phyloP scores from a whole-genome alignment of 2,797 vertebrate species.

The Triplophysa bombifrons region DNA sequence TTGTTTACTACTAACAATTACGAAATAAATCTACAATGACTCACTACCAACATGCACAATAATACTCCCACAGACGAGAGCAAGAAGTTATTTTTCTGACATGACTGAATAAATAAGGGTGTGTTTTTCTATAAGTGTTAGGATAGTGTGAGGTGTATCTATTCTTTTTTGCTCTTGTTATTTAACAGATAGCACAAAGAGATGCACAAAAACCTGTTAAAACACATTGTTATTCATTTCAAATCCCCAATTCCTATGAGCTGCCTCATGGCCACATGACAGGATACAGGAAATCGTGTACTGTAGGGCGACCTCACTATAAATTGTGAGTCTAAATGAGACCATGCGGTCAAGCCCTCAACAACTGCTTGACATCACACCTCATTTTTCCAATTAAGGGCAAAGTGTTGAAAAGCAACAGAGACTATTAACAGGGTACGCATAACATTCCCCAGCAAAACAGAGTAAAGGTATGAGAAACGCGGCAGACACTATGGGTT shows the following conservation, averaged over 20 bases:
- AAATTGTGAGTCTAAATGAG: conserved; percentile 50
- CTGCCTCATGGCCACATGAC: conserved; percentile 11
- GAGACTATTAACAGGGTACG: conserved; percentile 38
- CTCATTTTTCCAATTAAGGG: conserved; percentile 41
- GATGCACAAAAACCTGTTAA: background rate
- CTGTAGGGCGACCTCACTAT: conserved; percentile 24
- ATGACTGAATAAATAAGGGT: conserved; percentile 14
- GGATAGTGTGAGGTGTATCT: background rate
- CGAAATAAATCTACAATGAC: background rate
- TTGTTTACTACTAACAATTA: background rate
- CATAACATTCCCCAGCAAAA: conserved; percentile 34
- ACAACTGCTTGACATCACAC: conserved; percentile 51
- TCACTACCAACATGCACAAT: conserved; percentile 21
- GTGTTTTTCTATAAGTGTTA: background rate
- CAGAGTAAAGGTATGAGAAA: background rate
- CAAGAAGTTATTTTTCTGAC: background rate
- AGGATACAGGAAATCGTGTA: conserved; percentile 39
- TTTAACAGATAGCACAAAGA: background rate
- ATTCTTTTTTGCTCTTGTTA: background rate
- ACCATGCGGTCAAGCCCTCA: conserved; percentile 44
- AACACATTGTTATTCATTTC: conserved; percentile 5
- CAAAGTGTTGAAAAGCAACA: conserved; percentile 36
- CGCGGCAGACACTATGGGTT: background rate
- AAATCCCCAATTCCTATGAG: conserved; percentile 33
- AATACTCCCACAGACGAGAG: background rate